A percentile compares a stretch with the other conserved stretches of the same genome.
Evolutionary conservation across 2,888 invertebrate species (phyloP).

Genomic region (Augiades crinisus): DNA sequence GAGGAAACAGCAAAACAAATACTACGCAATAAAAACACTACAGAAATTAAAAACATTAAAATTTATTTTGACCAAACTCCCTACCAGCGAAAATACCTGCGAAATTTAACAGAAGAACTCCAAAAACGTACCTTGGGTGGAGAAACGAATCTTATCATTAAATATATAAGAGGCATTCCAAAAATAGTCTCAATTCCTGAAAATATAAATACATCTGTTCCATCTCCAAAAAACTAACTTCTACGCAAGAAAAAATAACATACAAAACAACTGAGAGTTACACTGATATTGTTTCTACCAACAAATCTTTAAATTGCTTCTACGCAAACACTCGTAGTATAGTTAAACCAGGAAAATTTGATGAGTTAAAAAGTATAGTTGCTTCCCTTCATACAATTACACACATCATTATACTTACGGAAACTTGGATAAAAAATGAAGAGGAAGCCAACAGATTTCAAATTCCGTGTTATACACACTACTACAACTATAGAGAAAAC

Average conservation of each 20-base stretch:
- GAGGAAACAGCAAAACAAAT: conserved; percentile 14
- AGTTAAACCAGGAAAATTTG: conserved; percentile 22
- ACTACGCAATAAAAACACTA: conserved; percentile 17
- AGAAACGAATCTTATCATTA: conserved; percentile 28
- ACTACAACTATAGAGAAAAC: too few relatives aligned
- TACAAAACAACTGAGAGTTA: conserved; percentile 26
- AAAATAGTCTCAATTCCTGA: conserved; percentile 24
- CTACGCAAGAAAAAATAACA: conserved; percentile 9
- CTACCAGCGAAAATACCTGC: conserved; percentile 25
- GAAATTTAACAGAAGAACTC: conserved; percentile 24
- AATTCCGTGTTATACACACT: too few relatives aligned
- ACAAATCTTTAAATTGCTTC: conserved; percentile 25
- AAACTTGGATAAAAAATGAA: too few relatives aligned
- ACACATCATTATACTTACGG: too few relatives aligned
- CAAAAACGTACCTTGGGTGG: conserved; percentile 18
- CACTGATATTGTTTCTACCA: conserved; percentile 14
- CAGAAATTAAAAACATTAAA: conserved; percentile 4
- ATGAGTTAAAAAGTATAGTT: conserved; percentile 26
- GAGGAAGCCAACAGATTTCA: too few relatives aligned
- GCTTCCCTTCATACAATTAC: too few relatives aligned
- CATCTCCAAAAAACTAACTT: conserved; percentile 25
- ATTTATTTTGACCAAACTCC: conserved; percentile 32
- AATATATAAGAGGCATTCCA: conserved; percentile 30
- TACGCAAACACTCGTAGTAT: conserved; percentile 29
- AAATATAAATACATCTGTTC: too few relatives aligned